These are phyloP conservation scores for Pygocentrus nattereri DNA, from an alignment of 2,797 vertebrate genomes.

Conservation along the genomic window DNA sequence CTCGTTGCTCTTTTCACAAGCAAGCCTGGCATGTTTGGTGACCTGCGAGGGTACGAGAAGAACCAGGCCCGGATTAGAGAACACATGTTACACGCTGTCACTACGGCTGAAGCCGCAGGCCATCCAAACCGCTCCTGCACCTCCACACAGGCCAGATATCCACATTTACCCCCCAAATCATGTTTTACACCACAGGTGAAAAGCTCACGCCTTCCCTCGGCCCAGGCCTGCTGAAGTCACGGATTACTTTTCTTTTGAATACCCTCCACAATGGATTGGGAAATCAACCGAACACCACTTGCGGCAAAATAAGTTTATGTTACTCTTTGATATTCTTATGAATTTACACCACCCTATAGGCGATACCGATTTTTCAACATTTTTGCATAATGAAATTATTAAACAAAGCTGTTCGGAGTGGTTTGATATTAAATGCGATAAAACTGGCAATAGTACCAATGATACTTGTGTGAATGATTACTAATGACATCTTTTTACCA, in stretches of 20 bases:
- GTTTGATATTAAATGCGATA: too few relatives aligned
- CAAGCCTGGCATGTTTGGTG: constrained; percentile 63
- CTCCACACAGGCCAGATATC: constrained; percentile 44
- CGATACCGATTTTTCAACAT: too few relatives aligned
- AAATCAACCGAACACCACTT: constrained; percentile 29
- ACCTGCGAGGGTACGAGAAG: constrained; percentile 67
- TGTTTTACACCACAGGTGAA: constrained; percentile 45
- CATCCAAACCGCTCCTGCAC: constrained; percentile 55
- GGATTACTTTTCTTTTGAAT: constrained; percentile 46
- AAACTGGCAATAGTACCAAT: too few relatives aligned
- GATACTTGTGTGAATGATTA: too few relatives aligned
- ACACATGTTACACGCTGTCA: constrained; percentile 75
- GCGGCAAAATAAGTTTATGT: constrained; percentile 15
- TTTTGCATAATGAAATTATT: too few relatives aligned
- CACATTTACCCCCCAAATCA: constrained; percentile 50
- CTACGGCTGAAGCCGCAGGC: constrained; percentile 65
- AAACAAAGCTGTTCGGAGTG: too few relatives aligned
- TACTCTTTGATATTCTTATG: constrained; percentile 25
- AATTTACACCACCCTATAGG: background rate
- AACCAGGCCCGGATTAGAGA: constrained; percentile 61
- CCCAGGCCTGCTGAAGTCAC: constrained; percentile 14
- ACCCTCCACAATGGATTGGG: constrained; percentile 4
- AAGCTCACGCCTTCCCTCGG: constrained; percentile 35
- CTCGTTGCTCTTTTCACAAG: constrained; percentile 65
- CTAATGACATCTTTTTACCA: too few relatives aligned